phyloP scores from a whole-genome alignment of 2,888 invertebrate species.

The Esperia sulphurella region DNA sequence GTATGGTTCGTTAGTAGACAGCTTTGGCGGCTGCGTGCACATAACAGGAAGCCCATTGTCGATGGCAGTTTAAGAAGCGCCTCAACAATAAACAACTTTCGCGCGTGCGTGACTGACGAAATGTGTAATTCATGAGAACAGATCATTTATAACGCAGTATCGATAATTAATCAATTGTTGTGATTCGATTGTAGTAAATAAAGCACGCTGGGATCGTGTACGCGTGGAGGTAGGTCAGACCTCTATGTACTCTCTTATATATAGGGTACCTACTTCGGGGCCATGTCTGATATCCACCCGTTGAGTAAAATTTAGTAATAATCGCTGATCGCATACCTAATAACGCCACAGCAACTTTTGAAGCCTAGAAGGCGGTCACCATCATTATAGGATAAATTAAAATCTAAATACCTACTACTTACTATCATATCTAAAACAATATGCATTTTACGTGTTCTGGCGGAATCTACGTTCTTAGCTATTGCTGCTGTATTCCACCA shows the following conservation, averaged over 20 bases:
- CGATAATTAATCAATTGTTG: slow-evolving; percentile 33
- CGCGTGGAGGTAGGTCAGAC: neutral
- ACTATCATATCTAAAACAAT: too few species aligned
- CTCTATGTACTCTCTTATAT: neutral
- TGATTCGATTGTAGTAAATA: slow-evolving; percentile 22
- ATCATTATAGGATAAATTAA: too few species aligned
- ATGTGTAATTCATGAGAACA: slow-evolving; percentile 7
- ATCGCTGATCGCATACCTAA: too few species aligned
- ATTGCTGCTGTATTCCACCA: too few species aligned
- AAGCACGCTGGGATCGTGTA: neutral
- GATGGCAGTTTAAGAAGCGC: neutral
- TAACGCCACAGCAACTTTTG: too few species aligned
- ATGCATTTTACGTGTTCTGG: too few species aligned
- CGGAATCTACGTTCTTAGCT: too few species aligned
- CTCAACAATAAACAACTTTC: slow-evolving; percentile 8
- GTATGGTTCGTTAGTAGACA: neutral
- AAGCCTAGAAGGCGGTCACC: too few species aligned
- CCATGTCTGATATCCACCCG: neutral
- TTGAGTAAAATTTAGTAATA: neutral
- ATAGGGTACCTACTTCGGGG: neutral
- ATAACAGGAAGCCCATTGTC: neutral
- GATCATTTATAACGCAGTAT: slow-evolving; percentile 24
- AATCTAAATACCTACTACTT: too few species aligned
- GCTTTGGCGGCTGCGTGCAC: neutral
- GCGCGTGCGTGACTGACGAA: slow-evolving; percentile 21